Base-by-base conservation (phyloP, 2,113 vertebrate genomes). In the Naja naja region DNA sequence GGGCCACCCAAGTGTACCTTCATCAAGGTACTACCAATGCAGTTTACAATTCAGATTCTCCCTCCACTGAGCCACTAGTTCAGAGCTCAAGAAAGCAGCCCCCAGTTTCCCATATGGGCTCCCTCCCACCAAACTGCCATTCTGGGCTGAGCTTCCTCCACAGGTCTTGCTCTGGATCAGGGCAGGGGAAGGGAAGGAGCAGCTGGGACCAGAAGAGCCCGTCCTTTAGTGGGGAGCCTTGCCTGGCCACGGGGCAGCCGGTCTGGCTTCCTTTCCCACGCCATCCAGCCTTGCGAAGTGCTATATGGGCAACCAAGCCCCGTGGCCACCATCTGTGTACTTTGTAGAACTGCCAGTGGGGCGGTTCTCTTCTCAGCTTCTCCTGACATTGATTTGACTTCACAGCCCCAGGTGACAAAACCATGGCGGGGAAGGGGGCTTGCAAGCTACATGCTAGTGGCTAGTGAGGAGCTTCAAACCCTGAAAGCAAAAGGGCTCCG, bases 231-330 rank as follows among this genome's bases (percentile, higher is more conserved):
- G 18, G 34, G 14, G n/a, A 74, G 69, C 14, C n/a, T 81, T 1
- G 6, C 1, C 69, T 39, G 69, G 69, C 18, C 69, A 0, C 5
- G 0, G n/a, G n/a, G n/a, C 69, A 39, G n/a, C n/a, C 0, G 1
- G n/a, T 18, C 14, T 34, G 1, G 64, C 64, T 34, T 74, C 69
- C 14, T 34, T 74, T 39, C n/a, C n/a, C n/a, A 16, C n/a, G 7
- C 5, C n/a, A 3, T 39, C n/a, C 34, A 74, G n/a, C 69, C 16
- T 74, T 18, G 69, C n/a, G 7, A 20, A 81, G 34, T 3, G 69
- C 69, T 3, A 0, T 3, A 20, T 20, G 69, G 69, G 16, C n/a
- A 74, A 3, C 69, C 69, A 18, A 74, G 69, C 0, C 1, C n/a
- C 6, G 69, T 2, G 69, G 69, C n/a, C 16, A 34, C 69, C 64